A percentile compares a stretch with the other conserved stretches of the same genome.
Evolutionary conservation across 2,888 invertebrate genomes (phyloP).

Genomic region (Idaea aversata): DNA sequence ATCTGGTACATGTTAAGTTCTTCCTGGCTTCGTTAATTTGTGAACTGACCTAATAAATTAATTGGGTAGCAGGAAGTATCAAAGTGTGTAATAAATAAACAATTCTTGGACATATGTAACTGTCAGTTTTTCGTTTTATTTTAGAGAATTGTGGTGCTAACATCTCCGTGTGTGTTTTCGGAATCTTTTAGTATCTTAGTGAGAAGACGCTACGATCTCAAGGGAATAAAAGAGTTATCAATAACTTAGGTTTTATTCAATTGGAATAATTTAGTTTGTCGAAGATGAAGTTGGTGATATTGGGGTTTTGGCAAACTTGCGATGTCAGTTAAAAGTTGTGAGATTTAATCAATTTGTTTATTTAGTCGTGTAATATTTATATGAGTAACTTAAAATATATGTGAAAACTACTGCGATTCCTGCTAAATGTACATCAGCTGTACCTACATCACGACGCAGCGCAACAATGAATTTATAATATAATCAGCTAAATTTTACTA

Average conservation of each 20-base stretch:
- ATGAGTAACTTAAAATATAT: no score
- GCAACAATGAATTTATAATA: no score
- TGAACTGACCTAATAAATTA: constrained; percentile 70
- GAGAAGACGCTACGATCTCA: constrained; percentile 67
- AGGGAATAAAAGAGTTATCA: constrained; percentile 70
- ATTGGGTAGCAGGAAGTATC: constrained; percentile 66
- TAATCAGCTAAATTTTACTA: no score
- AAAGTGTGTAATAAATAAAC: constrained; percentile 71
- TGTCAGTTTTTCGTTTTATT: constrained; percentile 53
- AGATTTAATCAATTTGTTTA: constrained; percentile 15
- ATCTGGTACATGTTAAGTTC: constrained; percentile 55
- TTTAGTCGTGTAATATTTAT: constrained; percentile 6
- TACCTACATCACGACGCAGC: no score
- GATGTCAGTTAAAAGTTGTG: constrained; percentile 24
- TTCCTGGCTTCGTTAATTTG: constrained; percentile 69
- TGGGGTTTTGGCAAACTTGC: constrained; percentile 38
- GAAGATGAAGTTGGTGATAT: constrained; percentile 34
- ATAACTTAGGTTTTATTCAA: constrained; percentile 61
- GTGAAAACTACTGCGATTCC: not conserved
- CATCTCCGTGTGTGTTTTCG: constrained; percentile 52
- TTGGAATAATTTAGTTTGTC: constrained; percentile 52
- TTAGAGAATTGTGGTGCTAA: constrained; percentile 39
- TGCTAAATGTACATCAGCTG: not conserved
- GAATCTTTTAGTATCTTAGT: constrained; percentile 63
- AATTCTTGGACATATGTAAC: constrained; percentile 54